Conservation (phyloP, 2,888 invertebrate species). For the Orchesella flavescens region DNA sequence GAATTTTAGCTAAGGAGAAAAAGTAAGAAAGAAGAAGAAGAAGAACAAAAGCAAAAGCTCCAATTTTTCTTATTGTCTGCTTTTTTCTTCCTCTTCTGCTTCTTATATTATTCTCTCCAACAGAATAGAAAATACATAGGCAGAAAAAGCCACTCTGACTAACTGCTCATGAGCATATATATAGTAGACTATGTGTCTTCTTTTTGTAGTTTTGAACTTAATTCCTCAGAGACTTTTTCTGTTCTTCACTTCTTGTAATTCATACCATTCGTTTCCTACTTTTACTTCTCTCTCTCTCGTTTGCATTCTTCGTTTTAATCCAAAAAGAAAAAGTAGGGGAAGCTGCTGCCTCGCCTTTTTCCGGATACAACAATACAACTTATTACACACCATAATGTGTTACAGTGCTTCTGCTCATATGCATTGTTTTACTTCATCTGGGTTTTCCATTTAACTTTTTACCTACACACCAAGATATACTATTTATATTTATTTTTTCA, state of each 20-base stretch:
- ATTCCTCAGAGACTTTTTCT: constrained; percentile 47
- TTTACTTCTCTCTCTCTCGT: neutral
- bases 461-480: neutral
- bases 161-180: neutral
- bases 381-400: too few relatives aligned
- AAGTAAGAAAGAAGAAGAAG: neutral
- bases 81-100: neutral
- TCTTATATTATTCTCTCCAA: neutral
- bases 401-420: too few relatives aligned
- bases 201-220: constrained; percentile 11
- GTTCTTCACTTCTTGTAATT: constrained; percentile 53
- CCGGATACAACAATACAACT: neutral
- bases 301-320: constrained; percentile 37
- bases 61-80: constrained; percentile 24
- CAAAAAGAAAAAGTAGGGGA: constrained; percentile 5
- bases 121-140: neutral
- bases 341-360: constrained; percentile 16
- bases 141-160: neutral
- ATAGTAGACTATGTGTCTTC: too few relatives aligned
- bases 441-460: constrained; percentile 14
- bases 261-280: constrained; percentile 40
- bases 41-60: neutral
- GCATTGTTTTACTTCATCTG: constrained; percentile 5
- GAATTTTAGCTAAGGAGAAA: constrained; percentile 1
- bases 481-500: too few relatives aligned